Evolutionary conservation across 2,113 vertebrate species (phyloP).

Genomic region (Talpa occidentalis): DNA sequence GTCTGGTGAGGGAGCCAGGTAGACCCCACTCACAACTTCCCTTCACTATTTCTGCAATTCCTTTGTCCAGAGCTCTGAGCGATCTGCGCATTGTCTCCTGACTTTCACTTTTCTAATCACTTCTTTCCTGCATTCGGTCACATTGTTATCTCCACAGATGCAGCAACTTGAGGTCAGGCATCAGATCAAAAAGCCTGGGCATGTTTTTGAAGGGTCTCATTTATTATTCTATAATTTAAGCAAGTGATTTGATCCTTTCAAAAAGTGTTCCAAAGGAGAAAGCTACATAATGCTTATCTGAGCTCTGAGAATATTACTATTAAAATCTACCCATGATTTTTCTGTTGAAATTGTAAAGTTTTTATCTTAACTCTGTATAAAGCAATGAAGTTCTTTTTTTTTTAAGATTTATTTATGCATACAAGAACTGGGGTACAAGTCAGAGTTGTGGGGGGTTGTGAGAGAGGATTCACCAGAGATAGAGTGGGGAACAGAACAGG

Average conservation of each 20-base stretch:
- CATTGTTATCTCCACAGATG: neutral
- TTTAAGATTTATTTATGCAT: no score
- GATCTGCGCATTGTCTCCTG: neutral
- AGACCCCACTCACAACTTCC: rapidly evolving
- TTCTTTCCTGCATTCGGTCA: neutral
- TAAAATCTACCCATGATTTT: neutral
- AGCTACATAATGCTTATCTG: neutral
- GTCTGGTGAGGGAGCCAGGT: rapidly evolving
- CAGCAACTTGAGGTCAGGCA: neutral
- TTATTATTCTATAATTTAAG: neutral
- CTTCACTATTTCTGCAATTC: neutral
- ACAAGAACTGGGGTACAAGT: no score
- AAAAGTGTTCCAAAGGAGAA: neutral
- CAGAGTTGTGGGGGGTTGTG: no score
- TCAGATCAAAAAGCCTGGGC: neutral
- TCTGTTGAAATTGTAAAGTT: neutral
- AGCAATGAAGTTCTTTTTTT: neutral
- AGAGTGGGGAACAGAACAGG: no score
- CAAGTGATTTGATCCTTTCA: neutral
- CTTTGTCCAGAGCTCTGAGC: no score
- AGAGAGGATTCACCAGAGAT: no score
- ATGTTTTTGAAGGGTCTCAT: neutral
- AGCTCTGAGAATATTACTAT: neutral
- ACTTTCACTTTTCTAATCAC: neutral
- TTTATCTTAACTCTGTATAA: neutral